These are phyloP conservation scores for Alloplasta piceator DNA, from an alignment of 2,888 invertebrate genomes.

Conservation along the genomic window DNA sequence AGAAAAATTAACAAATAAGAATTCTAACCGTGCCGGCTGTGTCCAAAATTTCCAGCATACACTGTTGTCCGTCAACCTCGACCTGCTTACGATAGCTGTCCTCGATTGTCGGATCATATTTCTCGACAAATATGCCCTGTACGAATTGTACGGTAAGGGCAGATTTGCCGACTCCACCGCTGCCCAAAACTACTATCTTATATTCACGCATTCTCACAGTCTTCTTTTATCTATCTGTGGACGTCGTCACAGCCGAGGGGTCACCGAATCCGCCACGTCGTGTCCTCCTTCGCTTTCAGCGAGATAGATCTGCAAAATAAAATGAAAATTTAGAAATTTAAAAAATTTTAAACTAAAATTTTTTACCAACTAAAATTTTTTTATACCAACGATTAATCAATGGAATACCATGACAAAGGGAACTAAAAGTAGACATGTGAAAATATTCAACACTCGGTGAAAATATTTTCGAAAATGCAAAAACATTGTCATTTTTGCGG, in stretches of 20 bases:
- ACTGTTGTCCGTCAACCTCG: slow-evolving; percentile 99
- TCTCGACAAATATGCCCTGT: slow-evolving; percentile 99
- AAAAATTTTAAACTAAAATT: too few relatives aligned
- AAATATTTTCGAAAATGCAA: too few relatives aligned
- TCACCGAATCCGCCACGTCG: slow-evolving; percentile 82
- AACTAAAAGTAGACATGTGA: too few relatives aligned
- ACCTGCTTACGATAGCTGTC: slow-evolving; percentile 99
- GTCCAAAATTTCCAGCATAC: slow-evolving; percentile 99
- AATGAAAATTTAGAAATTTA: slow-evolving; percentile 21
- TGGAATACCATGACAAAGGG: too few relatives aligned
- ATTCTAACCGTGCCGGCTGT: slow-evolving; percentile 97
- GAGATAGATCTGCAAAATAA: slow-evolving; percentile 75
- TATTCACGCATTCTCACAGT: slow-evolving; percentile 96
- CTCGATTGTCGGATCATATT: slow-evolving; percentile 99
- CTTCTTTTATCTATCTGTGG: slow-evolving; percentile 74
- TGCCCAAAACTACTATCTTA: slow-evolving; percentile 99
- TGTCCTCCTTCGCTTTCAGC: slow-evolving; percentile 76
- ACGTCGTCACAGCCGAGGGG: slow-evolving; percentile 78
- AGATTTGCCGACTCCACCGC: slow-evolving; percentile 99
- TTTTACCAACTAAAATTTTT: too few relatives aligned
- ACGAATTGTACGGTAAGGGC: slow-evolving; percentile 98
- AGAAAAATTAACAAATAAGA: slow-evolving; percentile 36
- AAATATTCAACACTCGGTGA: too few relatives aligned
- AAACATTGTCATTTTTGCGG: too few relatives aligned
- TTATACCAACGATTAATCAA: too few relatives aligned